These are phyloP conservation scores for Pituophis catenifer DNA, from an alignment of 2,113 vertebrate genomes.

Conservation along the genomic window DNA sequence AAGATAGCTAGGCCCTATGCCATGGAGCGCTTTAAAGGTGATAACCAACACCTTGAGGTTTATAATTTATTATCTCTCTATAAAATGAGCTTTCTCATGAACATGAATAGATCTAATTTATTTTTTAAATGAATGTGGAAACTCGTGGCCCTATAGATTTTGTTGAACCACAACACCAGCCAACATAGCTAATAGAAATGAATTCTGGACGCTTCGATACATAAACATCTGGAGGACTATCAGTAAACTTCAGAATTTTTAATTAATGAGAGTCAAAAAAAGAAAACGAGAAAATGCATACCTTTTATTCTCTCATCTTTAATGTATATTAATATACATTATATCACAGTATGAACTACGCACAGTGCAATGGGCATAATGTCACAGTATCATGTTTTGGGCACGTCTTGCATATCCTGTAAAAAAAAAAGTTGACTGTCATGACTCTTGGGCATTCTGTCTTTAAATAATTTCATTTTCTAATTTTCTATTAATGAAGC, in stretches of 20 bases:
- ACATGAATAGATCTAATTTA: background rate
- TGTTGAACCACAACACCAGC: background rate
- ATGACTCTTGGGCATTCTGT: background rate
- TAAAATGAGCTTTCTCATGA: background rate
- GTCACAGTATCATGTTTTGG: background rate
- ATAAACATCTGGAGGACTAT: background rate
- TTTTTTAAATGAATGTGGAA: background rate
- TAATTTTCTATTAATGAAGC: background rate
- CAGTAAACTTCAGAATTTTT: background rate
- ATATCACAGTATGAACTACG: background rate
- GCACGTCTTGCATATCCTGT: background rate
- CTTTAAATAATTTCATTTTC: background rate
- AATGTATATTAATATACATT: background rate
- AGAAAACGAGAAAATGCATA: background rate
- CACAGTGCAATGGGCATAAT: background rate
- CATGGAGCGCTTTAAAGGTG: too few relatives aligned
- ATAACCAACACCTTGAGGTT: too few relatives aligned
- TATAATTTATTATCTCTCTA: background rate
- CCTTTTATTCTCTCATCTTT: background rate
- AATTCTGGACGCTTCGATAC: background rate
- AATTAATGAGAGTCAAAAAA: background rate
- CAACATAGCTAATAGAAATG: background rate
- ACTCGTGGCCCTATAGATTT: background rate
- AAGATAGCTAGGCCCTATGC: too few relatives aligned
- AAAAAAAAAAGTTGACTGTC: background rate